These are phyloP conservation scores for Eulimnadia texana DNA, from an alignment of 1,140 invertebrate genomes.

Conservation along the genomic window DNA sequence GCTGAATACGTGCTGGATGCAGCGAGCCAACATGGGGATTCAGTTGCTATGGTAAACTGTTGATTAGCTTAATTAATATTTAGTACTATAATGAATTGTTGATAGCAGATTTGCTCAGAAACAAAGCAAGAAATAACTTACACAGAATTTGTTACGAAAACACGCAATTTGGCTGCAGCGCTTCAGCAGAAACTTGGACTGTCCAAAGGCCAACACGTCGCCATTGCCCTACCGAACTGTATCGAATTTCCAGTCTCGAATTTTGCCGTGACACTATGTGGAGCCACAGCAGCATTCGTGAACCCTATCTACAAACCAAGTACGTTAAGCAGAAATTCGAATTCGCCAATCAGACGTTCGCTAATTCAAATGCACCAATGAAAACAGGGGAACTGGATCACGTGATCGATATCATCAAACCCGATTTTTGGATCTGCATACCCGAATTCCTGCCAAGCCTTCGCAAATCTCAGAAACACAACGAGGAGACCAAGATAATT, in stretches of 20 bases:
- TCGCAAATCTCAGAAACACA: not conserved
- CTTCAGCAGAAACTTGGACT: not conserved
- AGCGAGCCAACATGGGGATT: too few species aligned
- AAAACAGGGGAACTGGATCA: slow-evolving; percentile 12
- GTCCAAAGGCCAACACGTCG: not conserved
- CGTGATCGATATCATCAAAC: slow-evolving; percentile 1
- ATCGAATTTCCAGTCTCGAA: not conserved
- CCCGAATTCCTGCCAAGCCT: not conserved
- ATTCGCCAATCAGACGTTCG: too few species aligned
- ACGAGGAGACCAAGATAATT: not conserved
- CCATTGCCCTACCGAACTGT: not conserved
- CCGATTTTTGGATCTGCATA: slow-evolving; percentile 3
- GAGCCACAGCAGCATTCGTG: not conserved
- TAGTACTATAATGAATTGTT: not conserved
- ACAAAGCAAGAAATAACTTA: not conserved
- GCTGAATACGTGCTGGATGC: too few species aligned
- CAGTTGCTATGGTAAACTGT: too few species aligned
- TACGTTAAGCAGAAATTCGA: too few species aligned
- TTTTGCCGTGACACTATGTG: not conserved
- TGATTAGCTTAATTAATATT: not conserved
- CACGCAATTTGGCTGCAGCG: not conserved
- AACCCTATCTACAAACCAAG: not conserved
- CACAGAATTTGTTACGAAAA: not conserved
- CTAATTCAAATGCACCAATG: not conserved
- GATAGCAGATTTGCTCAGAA: not conserved